These are phyloP conservation scores for Melanitta fusca DNA, from an alignment of 2,797 vertebrate species.

Conservation along the genomic window DNA sequence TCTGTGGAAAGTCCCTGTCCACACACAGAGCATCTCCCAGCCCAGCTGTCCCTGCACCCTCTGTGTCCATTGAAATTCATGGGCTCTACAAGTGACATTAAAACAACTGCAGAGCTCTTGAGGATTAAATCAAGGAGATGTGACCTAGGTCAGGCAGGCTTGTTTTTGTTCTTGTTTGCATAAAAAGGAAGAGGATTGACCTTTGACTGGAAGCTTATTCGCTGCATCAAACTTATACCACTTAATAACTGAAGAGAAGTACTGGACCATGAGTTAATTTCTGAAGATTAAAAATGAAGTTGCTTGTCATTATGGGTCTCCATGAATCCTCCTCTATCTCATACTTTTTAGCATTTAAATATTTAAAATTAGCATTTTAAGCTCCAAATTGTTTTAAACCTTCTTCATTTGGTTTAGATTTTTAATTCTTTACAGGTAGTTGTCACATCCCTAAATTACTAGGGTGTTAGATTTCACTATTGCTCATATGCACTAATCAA, in stretches of 20 bases:
- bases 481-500: background rate
- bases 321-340: background rate
- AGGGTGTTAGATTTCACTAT: background rate
- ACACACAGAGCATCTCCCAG: fast-evolving
- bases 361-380: background rate
- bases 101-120: background rate
- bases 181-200: background rate
- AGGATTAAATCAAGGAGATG: background rate
- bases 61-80: background rate
- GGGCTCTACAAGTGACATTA: background rate
- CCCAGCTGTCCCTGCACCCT: background rate
- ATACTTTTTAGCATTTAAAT: background rate
- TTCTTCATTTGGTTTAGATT: background rate
- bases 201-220: background rate
- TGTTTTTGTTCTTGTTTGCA: background rate
- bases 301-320: background rate
- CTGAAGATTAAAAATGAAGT: background rate
- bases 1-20: background rate
- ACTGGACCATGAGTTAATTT: background rate
- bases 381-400: background rate
- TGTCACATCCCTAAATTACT: background rate
- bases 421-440: background rate
- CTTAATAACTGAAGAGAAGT: background rate
- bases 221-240: background rate
- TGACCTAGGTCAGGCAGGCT: background rate